Conservation (phyloP, 2,797 vertebrate species). For the Leuciscus waleckii region DNA sequence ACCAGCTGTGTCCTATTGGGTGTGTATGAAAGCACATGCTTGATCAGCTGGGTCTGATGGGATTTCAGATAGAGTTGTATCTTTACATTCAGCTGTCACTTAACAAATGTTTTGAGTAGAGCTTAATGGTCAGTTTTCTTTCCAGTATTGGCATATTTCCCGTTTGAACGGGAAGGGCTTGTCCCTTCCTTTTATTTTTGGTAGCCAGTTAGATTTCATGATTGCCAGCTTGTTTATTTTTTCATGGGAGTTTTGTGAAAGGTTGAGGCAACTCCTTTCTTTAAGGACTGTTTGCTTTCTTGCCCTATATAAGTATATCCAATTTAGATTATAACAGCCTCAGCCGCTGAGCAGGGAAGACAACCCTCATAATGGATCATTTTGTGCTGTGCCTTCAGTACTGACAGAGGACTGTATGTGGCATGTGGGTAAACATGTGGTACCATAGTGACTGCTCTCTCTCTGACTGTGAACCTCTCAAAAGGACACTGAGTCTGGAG, state of each 20-base stretch:
- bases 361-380: neutral
- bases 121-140: neutral
- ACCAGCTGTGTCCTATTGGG: conserved; percentile 4
- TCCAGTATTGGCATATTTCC: neutral
- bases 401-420: conserved; percentile 10
- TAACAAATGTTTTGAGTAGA: neutral
- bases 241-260: neutral
- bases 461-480: conserved; percentile 33
- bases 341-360: neutral
- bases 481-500: conserved; percentile 57
- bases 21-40: conserved; percentile 4
- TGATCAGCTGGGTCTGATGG: conserved; percentile 2
- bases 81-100: neutral
- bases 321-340: neutral
- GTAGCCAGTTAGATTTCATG: neutral
- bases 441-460: conserved; percentile 53
- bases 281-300: neutral
- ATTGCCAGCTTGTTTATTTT: neutral
- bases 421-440: conserved; percentile 45
- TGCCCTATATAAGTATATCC: neutral
- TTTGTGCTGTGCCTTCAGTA: neutral
- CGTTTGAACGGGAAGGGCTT: neutral
- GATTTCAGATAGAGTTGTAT: conserved; percentile 10
- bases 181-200: neutral
- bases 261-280: neutral